Evolutionary conservation across 2,888 invertebrate species (phyloP).

Genomic region (Incurvaria masculella): DNA sequence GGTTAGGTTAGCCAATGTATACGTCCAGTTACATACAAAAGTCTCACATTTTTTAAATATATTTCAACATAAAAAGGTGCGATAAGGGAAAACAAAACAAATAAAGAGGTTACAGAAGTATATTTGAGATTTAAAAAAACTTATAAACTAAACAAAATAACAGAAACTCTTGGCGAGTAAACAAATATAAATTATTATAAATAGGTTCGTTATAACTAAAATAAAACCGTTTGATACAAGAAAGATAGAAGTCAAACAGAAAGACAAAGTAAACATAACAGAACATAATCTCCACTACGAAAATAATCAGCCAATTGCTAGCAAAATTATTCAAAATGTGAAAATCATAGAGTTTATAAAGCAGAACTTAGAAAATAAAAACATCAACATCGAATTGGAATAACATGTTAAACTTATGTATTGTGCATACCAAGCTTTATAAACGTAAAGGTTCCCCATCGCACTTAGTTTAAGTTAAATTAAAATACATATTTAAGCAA

Average conservation of each 20-base stretch:
- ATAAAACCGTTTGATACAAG: background rate
- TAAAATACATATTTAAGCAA: constrained; percentile 8
- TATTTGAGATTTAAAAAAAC: constrained; percentile 5
- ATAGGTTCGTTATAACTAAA: constrained; percentile 20
- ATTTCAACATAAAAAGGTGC: too few species aligned
- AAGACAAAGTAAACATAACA: too few species aligned
- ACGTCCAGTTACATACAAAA: too few species aligned
- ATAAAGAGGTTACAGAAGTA: constrained; percentile 19
- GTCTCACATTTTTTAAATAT: too few species aligned
- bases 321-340: constrained; percentile 26
- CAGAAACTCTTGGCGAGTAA: constrained; percentile 11
- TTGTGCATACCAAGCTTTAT: constrained; percentile 27
- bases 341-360: constrained; percentile 13
- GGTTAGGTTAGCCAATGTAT: too few species aligned
- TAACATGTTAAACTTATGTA: too few species aligned
- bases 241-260: background rate
- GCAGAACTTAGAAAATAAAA: constrained; percentile 19
- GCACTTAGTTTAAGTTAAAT: constrained; percentile 18
- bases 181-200: constrained; percentile 16
- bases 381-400: too few species aligned
- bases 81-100: constrained; percentile 30
- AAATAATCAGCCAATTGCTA: constrained; percentile 7
- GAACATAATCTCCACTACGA: background rate
- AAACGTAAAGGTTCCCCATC: constrained; percentile 56
- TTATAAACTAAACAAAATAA: constrained; percentile 8